A percentile compares a stretch with the other conserved stretches of the same genome.
phyloP scores from a whole-genome alignment of 2,888 invertebrate genomes.

The Hypomecis atomaria region DNA sequence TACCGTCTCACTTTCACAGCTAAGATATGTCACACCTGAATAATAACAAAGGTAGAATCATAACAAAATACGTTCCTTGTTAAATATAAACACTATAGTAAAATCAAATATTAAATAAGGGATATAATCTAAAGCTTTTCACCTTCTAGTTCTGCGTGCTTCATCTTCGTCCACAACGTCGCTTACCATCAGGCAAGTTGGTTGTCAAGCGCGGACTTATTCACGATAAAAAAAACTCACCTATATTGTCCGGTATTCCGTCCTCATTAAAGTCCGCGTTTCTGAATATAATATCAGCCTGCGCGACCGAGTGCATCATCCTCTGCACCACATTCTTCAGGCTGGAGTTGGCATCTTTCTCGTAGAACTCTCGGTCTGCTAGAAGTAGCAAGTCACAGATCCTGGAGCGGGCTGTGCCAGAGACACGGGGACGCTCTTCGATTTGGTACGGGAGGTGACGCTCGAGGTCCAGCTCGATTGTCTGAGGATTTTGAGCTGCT shows the following conservation, averaged over 20 bases:
- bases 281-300: conserved; percentile 82
- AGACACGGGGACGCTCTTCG: conserved; percentile 51
- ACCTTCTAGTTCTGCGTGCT: no score
- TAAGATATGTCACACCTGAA: no score
- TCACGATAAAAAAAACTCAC: conserved; percentile 48
- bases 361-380: conserved; percentile 78
- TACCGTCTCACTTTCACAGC: no score
- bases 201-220: no score
- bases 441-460: conserved; percentile 62
- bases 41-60: no score
- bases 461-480: conserved; percentile 14
- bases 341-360: conserved; percentile 74
- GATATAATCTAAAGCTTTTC: no score
- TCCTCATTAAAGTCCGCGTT: conserved; percentile 83
- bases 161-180: no score
- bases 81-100: no score
- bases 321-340: conserved; percentile 71
- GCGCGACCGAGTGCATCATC: conserved; percentile 79
- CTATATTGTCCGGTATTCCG: conserved; percentile 81
- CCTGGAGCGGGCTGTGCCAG: conserved; percentile 64
- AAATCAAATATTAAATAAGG: no score
- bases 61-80: no score
- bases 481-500: not conserved
- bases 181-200: no score
- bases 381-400: conserved; percentile 78